Conservation (phyloP, 2,797 vertebrate species). For the Nothura maculosa region DNA sequence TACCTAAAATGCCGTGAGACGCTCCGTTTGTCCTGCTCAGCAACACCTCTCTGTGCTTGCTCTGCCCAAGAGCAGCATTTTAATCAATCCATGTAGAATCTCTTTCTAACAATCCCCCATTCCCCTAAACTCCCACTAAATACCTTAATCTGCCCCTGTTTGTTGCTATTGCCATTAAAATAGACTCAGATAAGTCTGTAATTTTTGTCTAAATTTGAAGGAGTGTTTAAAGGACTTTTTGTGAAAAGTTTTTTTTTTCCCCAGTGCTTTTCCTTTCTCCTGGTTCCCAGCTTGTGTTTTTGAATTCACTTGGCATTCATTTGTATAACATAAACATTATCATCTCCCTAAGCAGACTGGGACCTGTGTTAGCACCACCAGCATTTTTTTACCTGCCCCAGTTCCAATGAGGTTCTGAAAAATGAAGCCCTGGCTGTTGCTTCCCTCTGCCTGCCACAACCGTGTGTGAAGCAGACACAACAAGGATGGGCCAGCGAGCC, state of each 20-base stretch:
- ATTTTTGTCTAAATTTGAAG: slow-evolving; percentile 9
- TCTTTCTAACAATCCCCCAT: slow-evolving; percentile 39
- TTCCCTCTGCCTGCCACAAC: not conserved
- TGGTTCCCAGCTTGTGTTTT: not conserved
- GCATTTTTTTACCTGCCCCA: not conserved
- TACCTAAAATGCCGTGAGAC: not conserved
- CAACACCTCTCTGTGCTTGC: slow-evolving; percentile 6
- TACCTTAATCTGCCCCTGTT: slow-evolving; percentile 16
- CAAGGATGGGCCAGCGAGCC: too few relatives aligned
- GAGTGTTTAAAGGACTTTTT: not conserved
- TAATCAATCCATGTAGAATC: slow-evolving; percentile 19
- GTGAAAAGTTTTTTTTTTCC: not conserved
- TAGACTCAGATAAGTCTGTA: not conserved
- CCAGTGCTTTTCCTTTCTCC: not conserved
- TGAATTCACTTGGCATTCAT: not conserved
- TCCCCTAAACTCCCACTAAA: slow-evolving; percentile 14
- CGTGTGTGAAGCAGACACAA: too few relatives aligned
- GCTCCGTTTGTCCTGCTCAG: slow-evolving; percentile 61
- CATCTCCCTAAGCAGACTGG: not conserved
- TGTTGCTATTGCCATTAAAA: slow-evolving; percentile 26
- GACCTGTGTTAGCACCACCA: not conserved
- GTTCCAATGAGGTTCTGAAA: not conserved
- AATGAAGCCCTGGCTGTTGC: not conserved
- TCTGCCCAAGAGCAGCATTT: slow-evolving; percentile 16
- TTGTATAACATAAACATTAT: not conserved